Percentiles rank a stretch among this genome's conserved stretches.
These are phyloP conservation scores for Entelurus aequoreus DNA, from an alignment of 2,113 vertebrate species.

Conservation along the genomic window DNA sequence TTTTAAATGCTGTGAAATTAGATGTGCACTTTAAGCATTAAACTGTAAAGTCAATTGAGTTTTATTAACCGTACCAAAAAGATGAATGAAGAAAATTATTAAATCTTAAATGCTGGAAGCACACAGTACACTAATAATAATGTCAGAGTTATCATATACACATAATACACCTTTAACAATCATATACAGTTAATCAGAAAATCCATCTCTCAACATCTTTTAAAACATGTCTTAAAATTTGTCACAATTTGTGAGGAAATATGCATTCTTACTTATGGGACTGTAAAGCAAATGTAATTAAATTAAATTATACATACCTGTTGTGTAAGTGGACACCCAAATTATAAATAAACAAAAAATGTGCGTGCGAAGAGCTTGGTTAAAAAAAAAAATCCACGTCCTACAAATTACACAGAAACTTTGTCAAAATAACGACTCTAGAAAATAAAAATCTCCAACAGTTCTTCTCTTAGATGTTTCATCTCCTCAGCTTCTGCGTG, in stretches of 20 bases:
- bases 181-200: too few relatives aligned
- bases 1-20: constrained; percentile 14
- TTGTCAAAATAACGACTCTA: constrained; percentile 27
- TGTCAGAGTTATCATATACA: too few relatives aligned
- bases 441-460: constrained; percentile 40
- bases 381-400: constrained; percentile 39
- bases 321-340: constrained; percentile 24
- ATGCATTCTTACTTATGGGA: neutral
- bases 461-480: constrained; percentile 57
- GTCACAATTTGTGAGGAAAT: neutral
- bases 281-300: neutral
- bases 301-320: constrained; percentile 53
- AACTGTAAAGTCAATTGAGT: neutral
- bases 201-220: too few relatives aligned
- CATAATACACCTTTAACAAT: too few relatives aligned
- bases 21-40: neutral
- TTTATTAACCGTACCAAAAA: constrained; percentile 3
- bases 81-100: neutral
- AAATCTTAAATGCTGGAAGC: neutral
- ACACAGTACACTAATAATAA: neutral
- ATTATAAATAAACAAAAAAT: constrained; percentile 18
- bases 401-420: constrained; percentile 41
- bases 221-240: neutral
- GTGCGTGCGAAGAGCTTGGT: constrained; percentile 39
- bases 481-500: constrained; percentile 57